Evolutionary conservation across 2,113 vertebrate genomes (phyloP), one percentile per base, ranked within the genome.

Genomic region (Sturnus vulgaris): DNA sequence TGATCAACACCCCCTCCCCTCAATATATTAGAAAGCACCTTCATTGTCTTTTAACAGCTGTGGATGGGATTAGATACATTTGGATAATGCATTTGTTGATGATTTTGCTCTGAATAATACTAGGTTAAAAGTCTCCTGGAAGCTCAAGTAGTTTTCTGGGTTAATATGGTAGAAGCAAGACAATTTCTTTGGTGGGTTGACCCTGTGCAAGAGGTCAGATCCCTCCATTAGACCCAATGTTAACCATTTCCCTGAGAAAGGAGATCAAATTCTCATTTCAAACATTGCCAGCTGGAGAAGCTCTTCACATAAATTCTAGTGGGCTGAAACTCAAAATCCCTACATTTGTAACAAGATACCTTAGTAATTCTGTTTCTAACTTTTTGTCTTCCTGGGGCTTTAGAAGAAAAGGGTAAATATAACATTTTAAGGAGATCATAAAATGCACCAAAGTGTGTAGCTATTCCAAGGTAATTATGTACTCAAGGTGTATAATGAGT

Each of bases 381-480:
- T 89, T 91, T 82, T 81, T 63, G 52, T 55, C 55, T 83, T 63
- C 64, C 85, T 69, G 35, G 15, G 46, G 40, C 39, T 86, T 91
- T 87, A 82, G 81, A 90, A 92, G 59, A 92, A 84, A 96, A 90
- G 23, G 81, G 91, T 92, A 95, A 91, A 95, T 84, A 79, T 39
- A 86, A 73, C 28, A 73, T 81, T 92, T 88, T 70, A 73, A 95
- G 47, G 61, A 91, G 49, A 76, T 42, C 72, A 84, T 92, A 94
- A 92, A 96, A 93, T 83, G 83, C 79, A 88, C 66, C 21, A 88
- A 95, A 46, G 81, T 94, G 40, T 82, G 49, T 92, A 92, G 81
- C 56, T 90, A 15, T 88, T 90, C 69, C 56, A 77, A 93, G 82
- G 84, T 95, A 97, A 97, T 97, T 69, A 81, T 37, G 68, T 88